Percentiles rank a stretch among this genome's conserved stretches.
Conservation (phyloP, 2,888 invertebrate species). For the Rhabditoides inermis region DNA sequence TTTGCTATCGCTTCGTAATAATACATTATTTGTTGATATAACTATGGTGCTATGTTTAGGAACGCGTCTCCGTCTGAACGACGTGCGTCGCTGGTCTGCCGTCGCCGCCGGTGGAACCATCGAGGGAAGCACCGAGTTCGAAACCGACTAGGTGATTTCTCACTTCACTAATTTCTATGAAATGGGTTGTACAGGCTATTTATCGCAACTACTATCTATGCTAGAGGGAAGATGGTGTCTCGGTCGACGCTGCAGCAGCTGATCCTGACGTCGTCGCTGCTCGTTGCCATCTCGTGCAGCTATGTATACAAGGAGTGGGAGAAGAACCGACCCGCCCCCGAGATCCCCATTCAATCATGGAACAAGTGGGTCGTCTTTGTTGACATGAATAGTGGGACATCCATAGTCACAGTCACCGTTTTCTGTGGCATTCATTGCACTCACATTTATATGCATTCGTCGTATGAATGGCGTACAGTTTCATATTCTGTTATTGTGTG, state of each 20-base stretch:
- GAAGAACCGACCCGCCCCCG: constrained; percentile 17
- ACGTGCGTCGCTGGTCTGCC: constrained; percentile 26
- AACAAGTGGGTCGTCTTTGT: constrained; percentile 35
- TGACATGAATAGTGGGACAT: no score
- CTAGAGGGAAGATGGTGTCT: constrained; percentile 14
- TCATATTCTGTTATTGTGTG: no score
- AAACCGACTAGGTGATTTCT: constrained; percentile 14
- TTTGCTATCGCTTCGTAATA: no score
- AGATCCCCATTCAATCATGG: constrained; percentile 39
- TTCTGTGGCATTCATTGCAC: no score
- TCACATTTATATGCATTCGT: no score
- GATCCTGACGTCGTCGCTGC: constrained; percentile 18
- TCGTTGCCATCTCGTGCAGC: constrained; percentile 16
- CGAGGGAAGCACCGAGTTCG: constrained; percentile 5
- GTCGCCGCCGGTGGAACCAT: constrained; percentile 7
- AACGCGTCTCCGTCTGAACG: constrained; percentile 25
- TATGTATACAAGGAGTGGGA: constrained; percentile 22
- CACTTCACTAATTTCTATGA: neutral
- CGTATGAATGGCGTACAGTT: no score
- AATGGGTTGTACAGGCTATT: neutral
- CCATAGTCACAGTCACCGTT: no score
- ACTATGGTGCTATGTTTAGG: constrained; percentile 14
- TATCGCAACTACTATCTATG: neutral
- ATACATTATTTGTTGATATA: neutral
- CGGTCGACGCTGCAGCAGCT: constrained; percentile 17